A percentile compares a stretch with the other conserved stretches of the same genome.
Conservation (phyloP, 1,140 invertebrate species). For the Galleria mellonella region DNA sequence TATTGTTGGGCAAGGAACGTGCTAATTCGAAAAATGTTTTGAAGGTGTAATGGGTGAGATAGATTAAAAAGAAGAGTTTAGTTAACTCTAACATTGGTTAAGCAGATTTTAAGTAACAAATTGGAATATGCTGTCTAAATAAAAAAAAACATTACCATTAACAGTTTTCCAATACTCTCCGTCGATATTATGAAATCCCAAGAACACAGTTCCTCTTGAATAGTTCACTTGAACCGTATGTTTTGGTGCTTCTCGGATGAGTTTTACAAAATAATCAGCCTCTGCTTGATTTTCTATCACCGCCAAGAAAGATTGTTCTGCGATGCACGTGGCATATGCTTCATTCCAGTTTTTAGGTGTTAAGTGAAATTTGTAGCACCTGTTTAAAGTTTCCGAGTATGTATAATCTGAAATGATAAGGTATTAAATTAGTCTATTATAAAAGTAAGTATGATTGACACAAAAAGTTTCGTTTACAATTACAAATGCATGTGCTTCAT, state of each 20-base stretch:
- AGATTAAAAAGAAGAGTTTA: too few species aligned
- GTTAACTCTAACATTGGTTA: too few species aligned
- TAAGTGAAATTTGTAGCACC: constrained; percentile 61
- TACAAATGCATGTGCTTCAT: too few species aligned
- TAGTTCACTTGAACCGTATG: constrained; percentile 23
- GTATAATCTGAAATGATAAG: constrained; percentile 37
- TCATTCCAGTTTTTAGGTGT: constrained; percentile 50
- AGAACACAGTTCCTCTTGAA: constrained; percentile 33
- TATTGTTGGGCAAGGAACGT: too few species aligned
- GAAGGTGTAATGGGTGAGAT: too few species aligned
- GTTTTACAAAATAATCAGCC: constrained; percentile 29
- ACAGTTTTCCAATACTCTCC: constrained; percentile 39
- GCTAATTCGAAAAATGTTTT: too few species aligned
- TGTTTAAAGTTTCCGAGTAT: constrained; percentile 27
- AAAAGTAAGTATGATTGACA: too few species aligned
- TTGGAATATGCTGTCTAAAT: too few species aligned
- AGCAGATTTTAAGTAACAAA: too few species aligned
- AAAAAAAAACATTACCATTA: constrained; percentile 24
- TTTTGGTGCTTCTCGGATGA: constrained; percentile 28
- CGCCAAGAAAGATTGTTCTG: constrained; percentile 56
- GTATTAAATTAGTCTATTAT: too few species aligned
- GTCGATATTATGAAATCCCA: constrained; percentile 41
- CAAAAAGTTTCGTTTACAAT: too few species aligned
- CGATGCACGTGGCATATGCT: constrained; percentile 40
- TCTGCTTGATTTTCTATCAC: constrained; percentile 51